Evolutionary conservation across 2,888 invertebrate species (phyloP).

Genomic region (Adineta ricciae): DNA sequence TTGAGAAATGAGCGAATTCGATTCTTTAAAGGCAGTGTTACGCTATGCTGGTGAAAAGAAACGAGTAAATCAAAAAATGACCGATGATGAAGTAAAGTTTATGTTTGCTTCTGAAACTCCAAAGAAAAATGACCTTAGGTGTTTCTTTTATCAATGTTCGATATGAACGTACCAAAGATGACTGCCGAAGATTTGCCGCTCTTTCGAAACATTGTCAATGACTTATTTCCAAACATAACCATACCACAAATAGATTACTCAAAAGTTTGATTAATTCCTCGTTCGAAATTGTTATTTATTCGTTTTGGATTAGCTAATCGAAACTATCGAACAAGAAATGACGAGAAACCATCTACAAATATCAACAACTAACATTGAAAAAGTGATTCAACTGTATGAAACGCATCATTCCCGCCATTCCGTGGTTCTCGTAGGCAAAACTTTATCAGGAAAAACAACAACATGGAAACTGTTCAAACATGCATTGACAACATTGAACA

Average conservation of each 20-base stretch:
- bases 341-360: conserved; percentile 35
- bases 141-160: conserved; percentile 71
- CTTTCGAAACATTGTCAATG: conserved; percentile 73
- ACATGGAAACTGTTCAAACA: conserved; percentile 69
- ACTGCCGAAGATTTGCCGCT: conserved; percentile 73
- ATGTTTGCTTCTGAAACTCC: not conserved
- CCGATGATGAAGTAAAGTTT: conserved; percentile 41
- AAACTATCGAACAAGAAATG: conserved; percentile 43
- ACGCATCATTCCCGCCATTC: conserved; percentile 78
- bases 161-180: conserved; percentile 77
- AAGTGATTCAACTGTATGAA: conserved; percentile 68
- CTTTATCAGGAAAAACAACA: conserved; percentile 70
- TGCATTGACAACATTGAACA: conserved; percentile 56
- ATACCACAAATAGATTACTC: conserved; percentile 65
- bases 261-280: conserved; percentile 42
- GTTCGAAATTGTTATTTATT: not conserved
- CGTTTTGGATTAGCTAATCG: conserved; percentile 46
- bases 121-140: conserved; percentile 48
- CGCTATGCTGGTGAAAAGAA: conserved; percentile 74
- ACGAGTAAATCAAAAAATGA: conserved; percentile 58
- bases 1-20: not conserved
- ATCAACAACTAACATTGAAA: conserved; percentile 55
- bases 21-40: conserved; percentile 56
- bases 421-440: conserved; percentile 72
- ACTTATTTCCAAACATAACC: conserved; percentile 70